A percentile compares a stretch with the other conserved stretches of the same genome.
phyloP scores from a whole-genome alignment of 2,113 vertebrate genomes.

The Cynoglossus semilaevis region DNA sequence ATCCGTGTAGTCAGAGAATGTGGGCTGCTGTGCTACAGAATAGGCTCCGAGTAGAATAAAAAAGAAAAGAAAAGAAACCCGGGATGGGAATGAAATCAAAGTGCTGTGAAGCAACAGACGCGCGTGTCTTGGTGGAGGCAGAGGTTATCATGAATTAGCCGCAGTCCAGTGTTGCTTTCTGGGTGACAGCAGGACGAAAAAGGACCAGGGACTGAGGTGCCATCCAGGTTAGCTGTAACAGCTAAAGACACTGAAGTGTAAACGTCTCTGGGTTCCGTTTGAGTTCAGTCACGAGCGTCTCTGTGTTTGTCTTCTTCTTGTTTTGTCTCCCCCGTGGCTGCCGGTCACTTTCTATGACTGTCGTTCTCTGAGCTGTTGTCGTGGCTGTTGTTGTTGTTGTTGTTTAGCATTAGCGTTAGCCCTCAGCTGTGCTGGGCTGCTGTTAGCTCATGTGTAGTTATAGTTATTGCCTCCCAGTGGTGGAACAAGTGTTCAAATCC shows the following conservation, averaged over 20 bases:
- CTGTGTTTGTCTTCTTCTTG: conserved; percentile 57
- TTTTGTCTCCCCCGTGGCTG: conserved; percentile 43
- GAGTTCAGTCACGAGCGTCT: conserved; percentile 28
- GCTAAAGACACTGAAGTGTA: conserved; percentile 51
- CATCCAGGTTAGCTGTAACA: conserved; percentile 51
- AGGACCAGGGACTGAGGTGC: conserved; percentile 53
- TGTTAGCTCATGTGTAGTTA: conserved; percentile 70
- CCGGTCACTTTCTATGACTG: conserved; percentile 33
- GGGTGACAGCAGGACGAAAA: conserved; percentile 49
- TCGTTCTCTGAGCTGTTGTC: conserved; percentile 33
- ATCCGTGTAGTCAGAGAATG: conserved; percentile 19
- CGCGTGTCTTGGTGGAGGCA: conserved; percentile 1
- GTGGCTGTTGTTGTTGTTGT: conserved; percentile 41
- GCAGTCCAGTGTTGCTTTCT: conserved; percentile 19
- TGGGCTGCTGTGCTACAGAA: conserved; percentile 30
- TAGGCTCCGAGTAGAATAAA: background rate
- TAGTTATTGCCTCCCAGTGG: conserved; percentile 71
- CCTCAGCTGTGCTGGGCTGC: conserved; percentile 47
- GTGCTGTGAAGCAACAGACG: conserved; percentile 2
- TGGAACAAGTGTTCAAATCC: conserved; percentile 70
- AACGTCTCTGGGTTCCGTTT: conserved; percentile 42
- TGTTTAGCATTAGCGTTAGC: conserved; percentile 57
- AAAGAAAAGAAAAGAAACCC: no score
- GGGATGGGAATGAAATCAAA: conserved; percentile 5
- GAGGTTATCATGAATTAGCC: conserved; percentile 49